Evolutionary conservation across 1,140 invertebrate species (phyloP), one percentile per base, ranked within the genome.

Genomic region (Pachyrhynchus sulphureomaculatus): DNA sequence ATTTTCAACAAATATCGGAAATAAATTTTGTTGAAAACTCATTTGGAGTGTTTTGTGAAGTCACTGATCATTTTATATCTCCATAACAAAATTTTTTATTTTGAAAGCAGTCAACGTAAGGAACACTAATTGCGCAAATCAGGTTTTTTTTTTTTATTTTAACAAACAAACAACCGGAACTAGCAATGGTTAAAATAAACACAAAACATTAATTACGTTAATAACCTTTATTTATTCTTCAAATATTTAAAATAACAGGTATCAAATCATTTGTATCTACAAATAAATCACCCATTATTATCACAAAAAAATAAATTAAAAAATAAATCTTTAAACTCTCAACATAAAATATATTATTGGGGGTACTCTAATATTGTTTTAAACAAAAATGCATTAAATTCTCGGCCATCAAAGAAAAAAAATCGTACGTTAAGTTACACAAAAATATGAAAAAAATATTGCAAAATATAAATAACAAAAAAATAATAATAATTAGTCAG

Each of bases 251-350:
- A 47, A 62, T 63, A 51, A 57, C 47, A 63, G 57, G 44, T 51
- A 55, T 39, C 39, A 51, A 56, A 42, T 48, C 20, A 56, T 52
- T 34, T 63, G 39, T 37, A 54, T 51, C 24, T 56, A 59, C 56
- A 51, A 52, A 60, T 52, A 32, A 53, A 45, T 60, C 36, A 60
- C 57, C 57, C 49, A 34, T 53, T 53, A 60, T 60, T 60, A 60
- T 60, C 49, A 58, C 44, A 44, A 56, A 44, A 33, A 48, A 26
- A 58, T 32, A 48, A 23, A 15, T 37, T 39, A 51, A 23, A 52
- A 44, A 60, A 51, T 23, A 34, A 33, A 55, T 42, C 20, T 20
- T 55, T 32, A 29, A 41, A 60, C 44, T 60, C 37, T 60, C 36
- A 60, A 60, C 41, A 53, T 36, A 45, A 60, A 60, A 41, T 34